A percentile compares a stretch with the other conserved stretches of the same genome.
phyloP scores from a whole-genome alignment of 1,140 invertebrate genomes.

The Chelonus insularis region DNA sequence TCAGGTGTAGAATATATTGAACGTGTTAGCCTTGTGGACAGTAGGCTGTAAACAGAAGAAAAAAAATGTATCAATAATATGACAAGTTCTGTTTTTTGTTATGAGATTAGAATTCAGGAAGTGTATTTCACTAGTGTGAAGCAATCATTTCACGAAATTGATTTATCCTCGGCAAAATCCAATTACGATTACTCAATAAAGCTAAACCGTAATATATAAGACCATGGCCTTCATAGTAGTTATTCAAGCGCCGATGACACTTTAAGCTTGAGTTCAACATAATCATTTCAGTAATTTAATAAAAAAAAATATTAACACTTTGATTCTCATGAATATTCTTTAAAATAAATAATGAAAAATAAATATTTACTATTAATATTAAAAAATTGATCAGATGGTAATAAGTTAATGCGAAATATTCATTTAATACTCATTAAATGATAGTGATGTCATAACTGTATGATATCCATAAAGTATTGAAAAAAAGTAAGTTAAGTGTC shows the following conservation, averaged over 20 bases:
- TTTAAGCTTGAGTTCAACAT: neutral
- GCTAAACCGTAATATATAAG: neutral
- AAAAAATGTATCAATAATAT: slow-evolving; percentile 1
- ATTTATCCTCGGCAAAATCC: slow-evolving; percentile 3
- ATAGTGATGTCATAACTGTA: no score
- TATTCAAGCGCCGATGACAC: slow-evolving; percentile 5
- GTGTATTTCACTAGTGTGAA: neutral
- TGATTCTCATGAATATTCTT: no score
- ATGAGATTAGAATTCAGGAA: neutral
- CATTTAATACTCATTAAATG: no score
- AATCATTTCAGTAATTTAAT: neutral
- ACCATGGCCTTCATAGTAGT: neutral
- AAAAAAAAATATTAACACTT: neutral
- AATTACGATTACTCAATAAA: slow-evolving; percentile 13
- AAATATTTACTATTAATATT: no score
- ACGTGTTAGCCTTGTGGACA: slow-evolving; percentile 47
- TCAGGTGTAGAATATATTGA: slow-evolving; percentile 32
- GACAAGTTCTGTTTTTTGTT: neutral
- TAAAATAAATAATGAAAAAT: no score
- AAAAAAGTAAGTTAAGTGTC: no score
- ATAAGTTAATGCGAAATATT: no score
- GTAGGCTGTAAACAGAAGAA: slow-evolving; percentile 42
- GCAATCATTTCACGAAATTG: slow-evolving; percentile 5
- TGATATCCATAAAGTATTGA: no score
- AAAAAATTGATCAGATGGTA: no score